phyloP scores from a whole-genome alignment of 2,888 invertebrate species.

The Esperia sulphurella region DNA sequence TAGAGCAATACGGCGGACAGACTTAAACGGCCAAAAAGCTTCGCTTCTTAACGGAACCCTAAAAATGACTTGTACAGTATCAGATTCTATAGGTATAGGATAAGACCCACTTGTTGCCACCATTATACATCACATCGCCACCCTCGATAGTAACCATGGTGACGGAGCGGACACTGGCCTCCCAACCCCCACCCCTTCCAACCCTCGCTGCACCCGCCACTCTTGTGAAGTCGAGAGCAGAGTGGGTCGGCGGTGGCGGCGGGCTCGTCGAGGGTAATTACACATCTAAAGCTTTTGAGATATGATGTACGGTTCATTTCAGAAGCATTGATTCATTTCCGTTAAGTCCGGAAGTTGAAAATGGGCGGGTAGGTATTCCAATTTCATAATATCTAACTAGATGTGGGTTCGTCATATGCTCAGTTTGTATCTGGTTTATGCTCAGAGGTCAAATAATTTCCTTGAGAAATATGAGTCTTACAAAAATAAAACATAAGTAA shows the following conservation, averaged over 20 bases:
- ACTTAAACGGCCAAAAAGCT: background rate
- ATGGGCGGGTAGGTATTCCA: no score
- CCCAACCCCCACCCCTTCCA: constrained; percentile 10
- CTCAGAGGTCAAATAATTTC: no score
- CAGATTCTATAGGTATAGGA: constrained; percentile 1
- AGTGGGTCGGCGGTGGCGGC: constrained; percentile 47
- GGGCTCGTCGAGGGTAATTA: constrained; percentile 47
- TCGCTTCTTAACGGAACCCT: background rate
- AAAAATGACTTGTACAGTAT: background rate
- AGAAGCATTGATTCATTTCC: constrained; percentile 38
- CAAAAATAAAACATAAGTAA: no score
- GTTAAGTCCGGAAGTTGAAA: constrained; percentile 3
- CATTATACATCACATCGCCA: constrained; percentile 22
- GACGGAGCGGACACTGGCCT: constrained; percentile 28
- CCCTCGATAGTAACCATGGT: constrained; percentile 46
- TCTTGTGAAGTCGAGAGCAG: constrained; percentile 56
- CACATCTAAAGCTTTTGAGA: constrained; percentile 66
- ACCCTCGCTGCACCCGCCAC: constrained; percentile 18
- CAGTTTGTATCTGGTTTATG: no score
- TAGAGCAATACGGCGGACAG: background rate
- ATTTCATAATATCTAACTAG: no score
- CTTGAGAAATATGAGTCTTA: no score
- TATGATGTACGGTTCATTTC: constrained; percentile 37
- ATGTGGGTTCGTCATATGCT: no score
- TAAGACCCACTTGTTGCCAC: constrained; percentile 61